Evolutionary conservation across 37 sponge, comb jelly and placozoan species (phyloP), one percentile per base, ranked within the genome.

Genomic region (Beroe forskalii): DNA sequence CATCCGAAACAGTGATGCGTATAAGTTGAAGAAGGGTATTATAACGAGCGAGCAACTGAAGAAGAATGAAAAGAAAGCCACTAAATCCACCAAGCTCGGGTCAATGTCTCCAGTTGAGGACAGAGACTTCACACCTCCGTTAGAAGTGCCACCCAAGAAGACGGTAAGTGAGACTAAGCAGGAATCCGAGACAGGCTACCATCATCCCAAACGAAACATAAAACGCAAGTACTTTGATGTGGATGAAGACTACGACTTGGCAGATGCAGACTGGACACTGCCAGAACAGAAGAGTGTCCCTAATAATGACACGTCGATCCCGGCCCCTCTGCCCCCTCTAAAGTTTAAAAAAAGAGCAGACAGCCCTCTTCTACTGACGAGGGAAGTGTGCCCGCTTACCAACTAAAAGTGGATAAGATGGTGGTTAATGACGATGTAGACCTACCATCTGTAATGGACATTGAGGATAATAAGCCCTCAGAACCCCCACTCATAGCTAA

Each of bases 1-100:
- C 86, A 80, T 80, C 20, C 37, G 86, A 6, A 80, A 80, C 55
- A 80, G 86, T 43, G 86, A 80, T 6, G 86, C 86, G 3, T 80
- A 80, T 25, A 80, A 80, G 40, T 9, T 80, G 43, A 80, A 80
- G 28, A 80, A 80, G 17, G 86, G 86, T 17, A 44, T 80, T 20
- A 27, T 64, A 12, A 23, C 86, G 12, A 3, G 0, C 4, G 86
- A 42, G 37, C 40, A 80, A 8, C 20, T 38, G 28, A 27, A 1
- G 1, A 80, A 80, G 35, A 43, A 6, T 9, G 86, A 80, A 4
- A 44, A 41, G 55, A 80, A 80, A 38, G 31, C 1, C 1, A 23
- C 86, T 4, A 80, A 80, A 80, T 41, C 86, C 6, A 14, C 72
- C 12, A 69, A 32, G 14, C 32, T 37, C 35, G 39, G 32, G 1